Percentiles rank a stretch among this genome's conserved stretches.
Evolutionary conservation across 2,888 invertebrate species (phyloP).

Genomic region (Andrena dorsata): DNA sequence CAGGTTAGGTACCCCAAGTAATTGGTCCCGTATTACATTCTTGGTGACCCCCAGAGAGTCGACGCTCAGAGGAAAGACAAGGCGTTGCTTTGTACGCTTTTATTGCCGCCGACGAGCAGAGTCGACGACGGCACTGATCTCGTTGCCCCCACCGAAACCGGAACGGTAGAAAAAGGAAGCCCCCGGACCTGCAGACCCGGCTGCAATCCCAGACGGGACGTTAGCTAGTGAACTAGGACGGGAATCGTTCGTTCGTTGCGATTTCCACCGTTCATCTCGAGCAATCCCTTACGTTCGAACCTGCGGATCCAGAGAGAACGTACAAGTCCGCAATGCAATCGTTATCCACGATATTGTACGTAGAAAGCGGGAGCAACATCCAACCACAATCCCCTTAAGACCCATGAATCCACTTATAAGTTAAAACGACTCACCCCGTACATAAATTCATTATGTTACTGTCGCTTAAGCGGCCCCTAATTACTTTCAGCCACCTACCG

Average conservation of each 20-base stretch:
- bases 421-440: not conserved
- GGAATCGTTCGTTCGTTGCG: slow-evolving; percentile 18
- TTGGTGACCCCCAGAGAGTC: slow-evolving; percentile 74
- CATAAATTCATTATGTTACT: slow-evolving; percentile 9
- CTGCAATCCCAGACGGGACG: slow-evolving; percentile 43
- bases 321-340: not conserved
- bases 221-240: slow-evolving; percentile 34
- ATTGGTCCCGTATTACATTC: slow-evolving; percentile 83
- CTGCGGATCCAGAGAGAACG: not conserved
- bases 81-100: slow-evolving; percentile 73
- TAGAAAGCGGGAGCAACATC: too few relatives aligned
- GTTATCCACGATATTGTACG: not conserved
- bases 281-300: not conserved
- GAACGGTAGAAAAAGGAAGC: slow-evolving; percentile 27
- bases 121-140: slow-evolving; percentile 59
- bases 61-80: slow-evolving; percentile 65
- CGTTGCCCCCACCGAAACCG: slow-evolving; percentile 48
- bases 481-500: slow-evolving; percentile 2
- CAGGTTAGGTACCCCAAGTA: slow-evolving; percentile 74
- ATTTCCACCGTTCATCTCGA: not conserved
- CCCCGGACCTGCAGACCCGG: not conserved
- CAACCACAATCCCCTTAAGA: not conserved
- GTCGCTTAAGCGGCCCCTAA: slow-evolving; percentile 3
- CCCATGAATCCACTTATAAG: not conserved
- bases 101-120: slow-evolving; percentile 64